phyloP scores from a whole-genome alignment of 2,888 invertebrate genomes.

The Scotopteryx bipunctaria region DNA sequence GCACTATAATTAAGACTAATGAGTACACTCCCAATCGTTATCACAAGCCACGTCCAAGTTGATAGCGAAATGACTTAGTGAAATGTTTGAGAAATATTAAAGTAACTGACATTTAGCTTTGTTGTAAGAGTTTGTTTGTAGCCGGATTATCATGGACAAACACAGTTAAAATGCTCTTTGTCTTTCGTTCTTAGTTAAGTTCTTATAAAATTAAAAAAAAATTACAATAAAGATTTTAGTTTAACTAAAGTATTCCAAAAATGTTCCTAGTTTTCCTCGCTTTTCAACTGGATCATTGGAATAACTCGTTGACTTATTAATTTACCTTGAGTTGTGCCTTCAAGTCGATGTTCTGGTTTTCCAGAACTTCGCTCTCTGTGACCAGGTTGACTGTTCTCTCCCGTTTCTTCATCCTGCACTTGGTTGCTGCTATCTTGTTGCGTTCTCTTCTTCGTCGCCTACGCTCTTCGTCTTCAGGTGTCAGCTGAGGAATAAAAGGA shows the following conservation, averaged over 20 bases:
- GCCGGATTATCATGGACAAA: background rate
- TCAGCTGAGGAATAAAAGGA: conserved; percentile 83
- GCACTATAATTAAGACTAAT: conserved; percentile 44
- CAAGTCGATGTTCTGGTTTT: conserved; percentile 92
- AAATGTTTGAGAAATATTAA: conserved; percentile 28
- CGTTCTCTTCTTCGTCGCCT: conserved; percentile 93
- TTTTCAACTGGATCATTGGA: too few relatives aligned
- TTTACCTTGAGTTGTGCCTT: conserved; percentile 88
- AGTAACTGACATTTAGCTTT: background rate
- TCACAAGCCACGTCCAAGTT: conserved; percentile 38
- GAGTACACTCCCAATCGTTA: conserved; percentile 44
- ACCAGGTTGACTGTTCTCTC: conserved; percentile 94
- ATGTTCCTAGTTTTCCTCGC: too few relatives aligned
- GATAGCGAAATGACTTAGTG: conserved; percentile 39
- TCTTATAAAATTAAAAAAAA: too few relatives aligned
- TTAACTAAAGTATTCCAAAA: too few relatives aligned
- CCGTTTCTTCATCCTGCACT: conserved; percentile 96
- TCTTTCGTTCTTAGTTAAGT: too few relatives aligned
- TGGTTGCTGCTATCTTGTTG: conserved; percentile 97
- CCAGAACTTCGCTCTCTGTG: conserved; percentile 92
- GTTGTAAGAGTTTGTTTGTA: conserved; percentile 2
- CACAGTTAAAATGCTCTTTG: too few relatives aligned
- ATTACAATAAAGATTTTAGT: too few relatives aligned
- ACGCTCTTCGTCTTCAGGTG: conserved; percentile 95
- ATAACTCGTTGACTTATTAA: too few relatives aligned